Evolutionary conservation across 1,140 invertebrate species (phyloP), one percentile per base, ranked within the genome.

Genomic region (Pseudomyrmex dendroicus): DNA sequence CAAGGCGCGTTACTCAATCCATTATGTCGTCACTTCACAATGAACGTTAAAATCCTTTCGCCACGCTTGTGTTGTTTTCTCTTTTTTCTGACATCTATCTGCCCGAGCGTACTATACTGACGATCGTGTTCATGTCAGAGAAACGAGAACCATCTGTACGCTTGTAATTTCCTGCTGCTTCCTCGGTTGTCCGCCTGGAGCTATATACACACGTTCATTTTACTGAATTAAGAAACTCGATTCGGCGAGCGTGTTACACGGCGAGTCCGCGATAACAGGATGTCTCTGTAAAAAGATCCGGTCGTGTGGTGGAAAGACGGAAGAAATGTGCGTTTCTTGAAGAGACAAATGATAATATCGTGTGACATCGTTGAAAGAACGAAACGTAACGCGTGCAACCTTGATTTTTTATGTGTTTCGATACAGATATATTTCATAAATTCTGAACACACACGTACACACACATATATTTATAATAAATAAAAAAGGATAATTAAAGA

Each of bases 101-200:
- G 25, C n/a, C 5, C 57, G 57, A 35, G n/a, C 25, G 9, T 17
- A 59, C 50, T 13, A 35, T 9, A 35, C 62, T 20, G 61, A 52
- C n/a, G 46, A 76, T 76, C 64, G 73, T 35, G 57, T 20, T 74
- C 44, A 1, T 25, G 35, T 35, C 35, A 35, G 5, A 35, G n/a
- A 20, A 22, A 76, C 20, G 46, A 50, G 22, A 62, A 59, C 8
- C 15, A 15, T 74, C 57, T 13, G 62, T n/a, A 15, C 22, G 59
- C 59, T 74, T 22, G 46, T 66, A 76, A 76, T 76, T 64, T 64
- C 48, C 48, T 76, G 20, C 57, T 25, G 20, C 73, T 66, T 25
- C 57, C 62, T 74, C 22, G n/a, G 46, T 35, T 35, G n/a, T 46
- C 15, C 12, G n/a, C 13, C 70, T 12, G 61, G n/a, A 2, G n/a